A percentile compares a stretch with the other conserved stretches of the same genome.
Evolutionary conservation across 2,888 invertebrate species (phyloP).

Genomic region (Rhynchonema sp.): DNA sequence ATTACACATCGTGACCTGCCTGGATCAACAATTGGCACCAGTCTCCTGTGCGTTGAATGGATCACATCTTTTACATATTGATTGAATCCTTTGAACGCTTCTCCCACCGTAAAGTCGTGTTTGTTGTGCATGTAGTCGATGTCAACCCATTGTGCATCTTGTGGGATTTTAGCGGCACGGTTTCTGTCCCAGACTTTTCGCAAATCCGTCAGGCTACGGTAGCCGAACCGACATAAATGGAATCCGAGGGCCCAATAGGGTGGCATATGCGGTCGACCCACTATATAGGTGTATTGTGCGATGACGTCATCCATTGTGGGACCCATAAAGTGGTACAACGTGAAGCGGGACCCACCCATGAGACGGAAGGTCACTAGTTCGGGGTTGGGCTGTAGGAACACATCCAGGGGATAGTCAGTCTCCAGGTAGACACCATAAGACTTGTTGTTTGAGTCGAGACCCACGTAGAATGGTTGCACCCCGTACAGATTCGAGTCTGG

Average conservation of each 20-base stretch:
- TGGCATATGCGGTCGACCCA: conserved; percentile 18
- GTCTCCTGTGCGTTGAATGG: neutral
- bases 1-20: no score
- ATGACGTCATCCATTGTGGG: neutral
- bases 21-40: neutral
- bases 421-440: neutral
- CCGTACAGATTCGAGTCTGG: neutral
- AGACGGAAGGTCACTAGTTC: neutral
- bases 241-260: conserved; percentile 28
- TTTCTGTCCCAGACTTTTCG: conserved; percentile 22
- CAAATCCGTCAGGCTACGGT: conserved; percentile 11
- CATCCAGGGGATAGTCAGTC: neutral
- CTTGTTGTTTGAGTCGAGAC: neutral
- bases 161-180: conserved; percentile 32
- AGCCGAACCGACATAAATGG: conserved; percentile 20
- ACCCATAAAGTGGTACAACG: neutral
- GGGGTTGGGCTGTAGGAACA: neutral
- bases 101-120: conserved; percentile 52
- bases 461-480: neutral
- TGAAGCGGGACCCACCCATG: neutral
- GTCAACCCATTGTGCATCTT: conserved; percentile 54
- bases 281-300: neutral
- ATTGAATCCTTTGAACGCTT: neutral
- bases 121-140: conserved; percentile 59
- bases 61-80: neutral